These are phyloP conservation scores for Carcharodon carcharias DNA, from an alignment of 2,797 vertebrate species.

Conservation along the genomic window DNA sequence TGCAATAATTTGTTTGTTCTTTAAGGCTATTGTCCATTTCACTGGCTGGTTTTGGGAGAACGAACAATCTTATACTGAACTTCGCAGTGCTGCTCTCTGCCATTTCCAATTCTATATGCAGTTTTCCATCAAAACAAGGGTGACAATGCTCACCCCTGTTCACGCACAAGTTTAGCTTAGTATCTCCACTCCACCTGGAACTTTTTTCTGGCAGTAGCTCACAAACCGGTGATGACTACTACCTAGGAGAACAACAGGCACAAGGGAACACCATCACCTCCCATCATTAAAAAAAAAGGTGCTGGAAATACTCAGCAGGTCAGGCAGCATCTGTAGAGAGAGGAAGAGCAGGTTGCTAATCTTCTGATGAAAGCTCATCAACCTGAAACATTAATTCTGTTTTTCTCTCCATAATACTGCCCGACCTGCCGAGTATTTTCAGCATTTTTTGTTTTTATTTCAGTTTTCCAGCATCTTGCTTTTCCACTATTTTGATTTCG, in stretches of 20 bases:
- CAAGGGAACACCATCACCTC: background rate
- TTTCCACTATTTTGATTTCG: too few relatives aligned
- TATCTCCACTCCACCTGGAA: background rate
- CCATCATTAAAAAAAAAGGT: too few relatives aligned
- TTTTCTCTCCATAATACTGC: too few relatives aligned
- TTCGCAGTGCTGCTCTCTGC: background rate
- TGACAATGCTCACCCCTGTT: background rate
- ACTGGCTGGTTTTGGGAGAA: background rate
- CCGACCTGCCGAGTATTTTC: too few relatives aligned
- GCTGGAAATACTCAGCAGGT: too few relatives aligned
- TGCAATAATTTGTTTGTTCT: background rate
- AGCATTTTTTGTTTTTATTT: too few relatives aligned
- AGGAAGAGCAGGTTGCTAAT: too few relatives aligned
- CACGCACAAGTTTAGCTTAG: background rate
- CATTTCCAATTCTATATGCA: background rate
- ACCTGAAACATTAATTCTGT: too few relatives aligned
- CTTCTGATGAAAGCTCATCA: too few relatives aligned
- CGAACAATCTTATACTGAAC: background rate
- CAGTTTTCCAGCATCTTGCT: too few relatives aligned
- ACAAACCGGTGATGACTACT: background rate
- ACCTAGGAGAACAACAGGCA: background rate
- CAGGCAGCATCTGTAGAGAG: too few relatives aligned
- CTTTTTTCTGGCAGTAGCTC: background rate
- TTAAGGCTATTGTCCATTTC: background rate
- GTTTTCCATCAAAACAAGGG: background rate